A percentile compares a stretch with the other conserved stretches of the same genome.
Evolutionary conservation across 2,888 invertebrate species (phyloP).

Genomic region (Spialia ferax): DNA sequence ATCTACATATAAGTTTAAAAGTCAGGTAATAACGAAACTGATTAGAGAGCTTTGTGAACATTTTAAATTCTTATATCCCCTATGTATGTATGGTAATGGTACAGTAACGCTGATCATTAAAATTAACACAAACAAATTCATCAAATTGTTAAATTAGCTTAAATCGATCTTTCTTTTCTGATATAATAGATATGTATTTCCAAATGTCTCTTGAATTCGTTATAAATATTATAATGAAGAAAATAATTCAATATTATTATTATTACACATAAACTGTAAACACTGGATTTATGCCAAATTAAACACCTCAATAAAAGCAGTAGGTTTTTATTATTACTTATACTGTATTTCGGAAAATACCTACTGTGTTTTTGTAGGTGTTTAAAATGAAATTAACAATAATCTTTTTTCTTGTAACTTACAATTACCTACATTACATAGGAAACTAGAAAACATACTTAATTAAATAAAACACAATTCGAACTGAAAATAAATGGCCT

Average conservation of each 20-base stretch:
- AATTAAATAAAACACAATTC: constrained; percentile 20
- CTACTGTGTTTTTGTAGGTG: background rate
- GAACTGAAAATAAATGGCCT: constrained; percentile 24
- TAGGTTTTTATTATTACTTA: no score
- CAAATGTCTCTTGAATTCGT: background rate
- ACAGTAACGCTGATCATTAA: no score
- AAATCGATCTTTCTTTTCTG: background rate
- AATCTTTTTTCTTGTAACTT: no score
- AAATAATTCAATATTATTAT: no score
- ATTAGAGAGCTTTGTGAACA: constrained; percentile 26
- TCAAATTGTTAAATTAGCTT: no score
- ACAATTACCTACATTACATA: no score
- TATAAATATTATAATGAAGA: background rate
- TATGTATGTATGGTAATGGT: no score
- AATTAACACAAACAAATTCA: no score
- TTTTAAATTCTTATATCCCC: background rate
- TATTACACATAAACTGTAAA: background rate
- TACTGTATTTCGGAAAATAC: background rate
- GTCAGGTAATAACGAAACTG: constrained; percentile 12
- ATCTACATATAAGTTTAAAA: constrained; percentile 11
- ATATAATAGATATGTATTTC: no score
- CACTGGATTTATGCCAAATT: background rate
- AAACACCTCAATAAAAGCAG: constrained; percentile 1
- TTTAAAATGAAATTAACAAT: constrained; percentile 3
- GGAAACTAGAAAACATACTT: background rate